Percentiles rank a stretch among this genome's conserved stretches.
These are phyloP conservation scores for Agrilus planipennis DNA, from an alignment of 1,140 invertebrate species.

Conservation along the genomic window DNA sequence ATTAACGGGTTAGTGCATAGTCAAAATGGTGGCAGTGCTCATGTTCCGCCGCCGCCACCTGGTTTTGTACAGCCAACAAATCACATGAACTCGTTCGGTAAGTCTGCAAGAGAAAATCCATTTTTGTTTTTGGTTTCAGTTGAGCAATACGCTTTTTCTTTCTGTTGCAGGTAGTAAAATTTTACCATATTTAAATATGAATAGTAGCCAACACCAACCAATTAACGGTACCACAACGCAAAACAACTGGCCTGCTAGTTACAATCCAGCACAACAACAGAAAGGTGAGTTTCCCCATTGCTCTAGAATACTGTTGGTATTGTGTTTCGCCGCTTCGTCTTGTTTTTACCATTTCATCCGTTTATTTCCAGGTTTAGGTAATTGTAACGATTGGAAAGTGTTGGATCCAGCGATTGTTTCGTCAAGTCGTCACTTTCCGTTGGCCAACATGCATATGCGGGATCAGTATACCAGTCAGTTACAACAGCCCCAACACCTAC, in stretches of 20 bases:
- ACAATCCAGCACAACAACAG: conserved; percentile 25
- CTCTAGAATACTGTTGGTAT: neutral
- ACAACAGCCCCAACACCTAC: conserved; percentile 14
- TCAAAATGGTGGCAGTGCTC: conserved; percentile 20
- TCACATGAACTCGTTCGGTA: conserved; percentile 36
- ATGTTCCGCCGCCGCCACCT: conserved; percentile 31
- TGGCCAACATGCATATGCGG: conserved; percentile 23
- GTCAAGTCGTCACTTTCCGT: conserved; percentile 39
- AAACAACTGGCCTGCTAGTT: conserved; percentile 30
- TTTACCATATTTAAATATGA: conserved; percentile 35
- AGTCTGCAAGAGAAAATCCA: no score
- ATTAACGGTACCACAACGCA: conserved; percentile 22
- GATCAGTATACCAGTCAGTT: conserved; percentile 12
- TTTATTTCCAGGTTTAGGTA: conserved; percentile 35
- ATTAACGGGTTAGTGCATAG: conserved; percentile 28
- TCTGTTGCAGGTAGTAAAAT: conserved; percentile 32
- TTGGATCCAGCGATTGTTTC: conserved; percentile 80
- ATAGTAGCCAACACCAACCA: conserved; percentile 29
- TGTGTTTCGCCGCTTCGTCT: conserved; percentile 1
- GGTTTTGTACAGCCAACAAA: conserved; percentile 30
- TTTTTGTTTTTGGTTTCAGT: neutral
- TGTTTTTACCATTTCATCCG: conserved; percentile 1
- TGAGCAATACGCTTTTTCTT: conserved; percentile 12
- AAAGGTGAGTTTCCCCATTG: conserved; percentile 24
- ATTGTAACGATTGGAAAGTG: conserved; percentile 65